A percentile compares a stretch with the other conserved stretches of the same genome.
Evolutionary conservation across 2,113 vertebrate genomes (phyloP).

Genomic region (Melospiza melodia): DNA sequence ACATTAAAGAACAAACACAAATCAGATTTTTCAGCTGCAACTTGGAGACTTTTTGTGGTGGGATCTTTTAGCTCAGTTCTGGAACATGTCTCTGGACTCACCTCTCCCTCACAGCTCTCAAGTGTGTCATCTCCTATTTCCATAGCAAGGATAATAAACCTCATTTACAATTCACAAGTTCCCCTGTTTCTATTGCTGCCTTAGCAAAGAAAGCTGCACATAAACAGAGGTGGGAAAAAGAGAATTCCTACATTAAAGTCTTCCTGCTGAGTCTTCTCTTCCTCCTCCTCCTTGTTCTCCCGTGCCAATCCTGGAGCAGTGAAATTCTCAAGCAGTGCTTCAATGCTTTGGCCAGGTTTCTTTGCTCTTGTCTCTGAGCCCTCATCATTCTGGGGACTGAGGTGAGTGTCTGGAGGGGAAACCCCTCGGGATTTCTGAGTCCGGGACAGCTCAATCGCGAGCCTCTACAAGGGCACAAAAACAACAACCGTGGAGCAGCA

Average conservation of each 20-base stretch:
- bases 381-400: constrained; percentile 84
- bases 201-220: not conserved
- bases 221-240: not conserved
- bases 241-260: constrained; percentile 87
- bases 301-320: constrained; percentile 54
- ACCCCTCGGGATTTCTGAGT: constrained; percentile 90
- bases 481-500: not conserved
- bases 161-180: not conserved
- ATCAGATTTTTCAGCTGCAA: not conserved
- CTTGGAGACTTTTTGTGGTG: not conserved
- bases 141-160: not conserved
- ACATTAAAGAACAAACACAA: not conserved
- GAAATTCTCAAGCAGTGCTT: constrained; percentile 69
- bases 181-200: not conserved
- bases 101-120: not conserved
- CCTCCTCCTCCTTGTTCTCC: constrained; percentile 83
- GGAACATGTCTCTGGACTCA: not conserved
- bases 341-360: constrained; percentile 71
- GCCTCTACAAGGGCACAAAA: constrained; percentile 75
- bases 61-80: not conserved
- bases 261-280: constrained; percentile 89
- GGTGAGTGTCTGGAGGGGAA: constrained; percentile 88
- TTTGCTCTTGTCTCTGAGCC: constrained; percentile 76
- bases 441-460: constrained; percentile 93
- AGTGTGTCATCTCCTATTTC: not conserved